Conservation (phyloP, 1,140 invertebrate species). For the Lepidurus packardi region DNA sequence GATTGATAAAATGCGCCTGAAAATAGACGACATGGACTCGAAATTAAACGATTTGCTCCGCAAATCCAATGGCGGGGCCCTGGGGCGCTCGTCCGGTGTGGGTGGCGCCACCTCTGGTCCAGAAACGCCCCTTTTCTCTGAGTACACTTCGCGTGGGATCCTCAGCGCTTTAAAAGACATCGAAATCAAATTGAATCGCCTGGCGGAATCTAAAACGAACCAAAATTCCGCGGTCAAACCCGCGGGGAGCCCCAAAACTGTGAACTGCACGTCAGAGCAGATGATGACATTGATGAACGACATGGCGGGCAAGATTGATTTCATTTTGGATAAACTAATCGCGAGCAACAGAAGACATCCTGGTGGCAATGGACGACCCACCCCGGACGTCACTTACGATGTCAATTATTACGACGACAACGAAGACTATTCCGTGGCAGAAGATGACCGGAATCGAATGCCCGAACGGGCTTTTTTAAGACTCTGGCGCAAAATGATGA, state of each 20-base stretch:
- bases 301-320: constrained; percentile 44
- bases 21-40: constrained; percentile 38
- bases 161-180: constrained; percentile 42
- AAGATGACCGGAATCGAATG: constrained; percentile 10
- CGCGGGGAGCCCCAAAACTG: neutral
- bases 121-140: constrained; percentile 34
- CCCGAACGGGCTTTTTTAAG: constrained; percentile 29
- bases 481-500: constrained; percentile 34
- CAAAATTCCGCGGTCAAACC: neutral
- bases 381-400: constrained; percentile 10
- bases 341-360: constrained; percentile 22
- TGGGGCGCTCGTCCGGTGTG: neutral
- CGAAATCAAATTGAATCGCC: constrained; percentile 33
- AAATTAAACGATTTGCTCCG: constrained; percentile 34
- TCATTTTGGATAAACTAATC: constrained; percentile 39
- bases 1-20: constrained; percentile 40
- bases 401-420: constrained; percentile 26
- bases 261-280: constrained; percentile 28
- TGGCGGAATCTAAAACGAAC: neutral
- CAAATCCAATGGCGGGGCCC: neutral
- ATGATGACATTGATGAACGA: constrained; percentile 35
- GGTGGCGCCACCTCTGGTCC: neutral
- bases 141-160: constrained; percentile 42
- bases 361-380: neutral
- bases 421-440: neutral